Base-by-base conservation (phyloP, 2,888 invertebrate genomes). In the Philereme transversata region DNA sequence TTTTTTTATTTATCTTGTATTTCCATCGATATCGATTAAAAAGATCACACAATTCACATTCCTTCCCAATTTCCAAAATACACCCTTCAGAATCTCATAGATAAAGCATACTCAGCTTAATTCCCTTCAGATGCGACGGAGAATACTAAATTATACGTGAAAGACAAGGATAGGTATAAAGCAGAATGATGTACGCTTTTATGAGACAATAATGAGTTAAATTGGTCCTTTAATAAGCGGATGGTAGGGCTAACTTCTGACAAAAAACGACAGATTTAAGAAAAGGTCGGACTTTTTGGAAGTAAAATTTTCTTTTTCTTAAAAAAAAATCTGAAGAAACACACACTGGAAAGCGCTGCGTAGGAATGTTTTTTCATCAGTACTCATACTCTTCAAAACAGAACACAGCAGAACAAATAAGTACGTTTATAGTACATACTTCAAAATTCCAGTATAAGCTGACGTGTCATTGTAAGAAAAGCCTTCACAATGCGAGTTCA, bases 141-240 rank as follows among this genome's bases (percentile, higher is more conserved):
- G 76, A 75, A 77, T 71, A 69, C 56, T 5, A 36, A 34, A 51
- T 5, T 44, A 22, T 10, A 77, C 54, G 57, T 59, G 78, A 85
- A 68, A 51, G 81, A 70, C 63, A 57, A 50, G 51, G 87, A 86
- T 67, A 67, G 65, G 66, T 74, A 80, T 82, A 83, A 84, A 88
- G 87, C 89, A 89, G 87, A 87, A 89, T 90, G 90, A 90, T 86
- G 87, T 84, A 87, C 86, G 84, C 84, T 87, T 88, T 89, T 88
- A 87, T 86, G 87, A 84, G 85, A 83, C 83, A 83, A 84, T 90
- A 90, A 90, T 90, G 89, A 89, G 87, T 90, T 88, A 87, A 90
- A 91, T 90, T 89, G 90, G 90, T 89, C 70, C 70, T 69, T 71
- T 73, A 73, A 71, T 69, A 69, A 71, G 64, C 60, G 62, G 54